Evolutionary conservation across 1,140 invertebrate species (phyloP).

Genomic region (Trichonephila clavata): DNA sequence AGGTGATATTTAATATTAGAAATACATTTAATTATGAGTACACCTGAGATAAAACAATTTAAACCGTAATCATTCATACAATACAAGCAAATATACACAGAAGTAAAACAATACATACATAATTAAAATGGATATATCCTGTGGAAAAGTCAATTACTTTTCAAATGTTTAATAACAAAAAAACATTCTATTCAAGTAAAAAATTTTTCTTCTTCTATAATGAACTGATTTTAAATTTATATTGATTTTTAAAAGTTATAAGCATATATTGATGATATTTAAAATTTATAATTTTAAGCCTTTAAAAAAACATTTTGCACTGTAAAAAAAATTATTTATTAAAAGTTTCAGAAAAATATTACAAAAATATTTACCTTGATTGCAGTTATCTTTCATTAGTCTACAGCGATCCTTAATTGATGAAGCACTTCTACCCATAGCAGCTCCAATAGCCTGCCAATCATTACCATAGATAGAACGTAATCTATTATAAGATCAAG

Average conservation of each 20-base stretch:
- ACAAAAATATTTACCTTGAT: constrained; percentile 80
- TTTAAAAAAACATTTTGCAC: too few species aligned
- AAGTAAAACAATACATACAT: background rate
- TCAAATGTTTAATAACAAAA: background rate
- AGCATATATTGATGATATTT: too few species aligned
- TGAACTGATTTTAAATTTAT: too few species aligned
- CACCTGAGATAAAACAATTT: too few species aligned
- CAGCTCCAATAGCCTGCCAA: constrained; percentile 83
- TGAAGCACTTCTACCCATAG: constrained; percentile 82
- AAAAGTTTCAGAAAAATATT: background rate
- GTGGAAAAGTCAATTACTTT: background rate
- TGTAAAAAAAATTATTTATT: background rate
- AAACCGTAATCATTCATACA: background rate
- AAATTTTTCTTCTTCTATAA: too few species aligned
- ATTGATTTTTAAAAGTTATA: too few species aligned
- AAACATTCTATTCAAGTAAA: background rate
- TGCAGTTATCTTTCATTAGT: constrained; percentile 83
- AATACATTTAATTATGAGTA: too few species aligned
- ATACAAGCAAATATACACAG: background rate
- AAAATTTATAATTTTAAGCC: too few species aligned
- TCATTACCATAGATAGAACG: constrained; percentile 82
- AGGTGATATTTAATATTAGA: too few species aligned
- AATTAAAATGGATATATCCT: background rate
- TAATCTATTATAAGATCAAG: constrained; percentile 78
- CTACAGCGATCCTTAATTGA: constrained; percentile 84